These are phyloP conservation scores for Halcyon senegalensis DNA, from an alignment of 2,113 vertebrate genomes.

Conservation along the genomic window DNA sequence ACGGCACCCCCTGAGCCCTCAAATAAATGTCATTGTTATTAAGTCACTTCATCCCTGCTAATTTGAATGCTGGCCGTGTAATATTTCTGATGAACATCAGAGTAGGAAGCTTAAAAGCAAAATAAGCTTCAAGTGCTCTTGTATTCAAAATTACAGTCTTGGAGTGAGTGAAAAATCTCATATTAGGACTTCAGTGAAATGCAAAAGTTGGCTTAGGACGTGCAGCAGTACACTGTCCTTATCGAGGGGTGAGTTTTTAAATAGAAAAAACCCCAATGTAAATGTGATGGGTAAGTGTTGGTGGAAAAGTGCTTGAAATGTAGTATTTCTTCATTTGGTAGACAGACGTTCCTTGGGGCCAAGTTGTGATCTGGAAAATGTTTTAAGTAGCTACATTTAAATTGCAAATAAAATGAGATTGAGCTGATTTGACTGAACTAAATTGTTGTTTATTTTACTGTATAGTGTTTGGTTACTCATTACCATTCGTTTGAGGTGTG, in stretches of 20 bases:
- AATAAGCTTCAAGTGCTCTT: background rate
- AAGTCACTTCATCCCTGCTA: background rate
- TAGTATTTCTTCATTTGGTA: background rate
- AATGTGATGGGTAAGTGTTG: background rate
- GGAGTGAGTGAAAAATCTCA: background rate
- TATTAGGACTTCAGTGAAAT: background rate
- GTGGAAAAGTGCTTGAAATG: background rate
- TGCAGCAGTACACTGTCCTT: background rate
- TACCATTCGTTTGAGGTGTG: constrained; percentile 4
- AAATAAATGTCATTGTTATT: background rate
- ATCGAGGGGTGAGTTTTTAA: background rate
- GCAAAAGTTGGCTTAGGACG: background rate
- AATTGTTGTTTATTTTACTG: background rate
- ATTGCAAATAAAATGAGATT: background rate
- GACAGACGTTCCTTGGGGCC: background rate
- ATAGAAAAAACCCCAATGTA: background rate
- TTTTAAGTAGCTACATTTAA: background rate
- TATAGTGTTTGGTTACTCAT: background rate
- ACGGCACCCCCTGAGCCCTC: background rate
- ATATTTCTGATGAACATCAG: background rate
- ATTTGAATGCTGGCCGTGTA: background rate
- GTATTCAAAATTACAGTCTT: background rate
- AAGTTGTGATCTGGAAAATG: background rate
- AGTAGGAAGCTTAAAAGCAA: background rate
- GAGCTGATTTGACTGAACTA: background rate